Conservation (phyloP, 2,888 invertebrate species). For the Druceiella hillmani region DNA sequence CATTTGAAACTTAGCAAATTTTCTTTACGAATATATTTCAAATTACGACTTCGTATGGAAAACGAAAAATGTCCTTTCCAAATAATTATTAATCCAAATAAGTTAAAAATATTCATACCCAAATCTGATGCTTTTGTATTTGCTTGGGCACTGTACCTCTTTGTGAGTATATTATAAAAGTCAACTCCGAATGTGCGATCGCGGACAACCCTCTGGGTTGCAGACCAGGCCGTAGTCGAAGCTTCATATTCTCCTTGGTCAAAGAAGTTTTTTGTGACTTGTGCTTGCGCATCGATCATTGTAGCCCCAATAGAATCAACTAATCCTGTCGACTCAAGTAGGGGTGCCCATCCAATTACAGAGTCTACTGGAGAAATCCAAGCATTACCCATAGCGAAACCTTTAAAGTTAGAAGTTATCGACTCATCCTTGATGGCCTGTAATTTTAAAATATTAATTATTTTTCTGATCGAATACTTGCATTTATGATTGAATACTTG, state of each 20-base stretch:
- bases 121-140: background rate
- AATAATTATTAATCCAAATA: conserved; percentile 1
- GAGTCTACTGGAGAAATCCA: conserved; percentile 88
- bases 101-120: conserved; percentile 7
- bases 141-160: conserved; percentile 28
- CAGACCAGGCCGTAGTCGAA: conserved; percentile 61
- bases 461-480: too few relatives aligned
- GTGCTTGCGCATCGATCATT: conserved; percentile 52
- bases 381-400: conserved; percentile 80
- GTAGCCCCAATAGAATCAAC: conserved; percentile 63
- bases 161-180: conserved; percentile 75
- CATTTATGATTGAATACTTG: too few relatives aligned
- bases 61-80: too few relatives aligned
- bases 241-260: conserved; percentile 50
- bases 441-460: conserved; percentile 18
- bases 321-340: conserved; percentile 66
- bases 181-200: conserved; percentile 60
- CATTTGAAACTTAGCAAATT: too few relatives aligned
- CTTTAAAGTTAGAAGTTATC: conserved; percentile 65
- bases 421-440: conserved; percentile 59
- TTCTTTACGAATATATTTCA: too few relatives aligned
- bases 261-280: conserved; percentile 50
- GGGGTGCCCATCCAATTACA: conserved; percentile 77
- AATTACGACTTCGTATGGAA: too few relatives aligned
- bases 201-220: conserved; percentile 59